Base-by-base conservation (phyloP, 1,140 invertebrate genomes). In the Neodiprion lecontei region DNA sequence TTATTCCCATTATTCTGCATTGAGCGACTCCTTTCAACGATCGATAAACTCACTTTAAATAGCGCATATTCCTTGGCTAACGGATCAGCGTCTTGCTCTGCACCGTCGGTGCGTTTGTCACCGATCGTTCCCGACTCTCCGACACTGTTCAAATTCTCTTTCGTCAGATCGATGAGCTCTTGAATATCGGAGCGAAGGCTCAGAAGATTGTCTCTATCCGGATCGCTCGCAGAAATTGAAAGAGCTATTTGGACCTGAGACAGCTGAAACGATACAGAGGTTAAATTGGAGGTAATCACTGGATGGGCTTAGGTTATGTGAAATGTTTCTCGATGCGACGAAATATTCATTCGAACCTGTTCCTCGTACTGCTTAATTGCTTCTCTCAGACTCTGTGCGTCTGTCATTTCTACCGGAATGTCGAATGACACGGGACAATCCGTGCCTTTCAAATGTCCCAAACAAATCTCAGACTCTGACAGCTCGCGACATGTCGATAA, bases 41-140 rank as follows among this genome's bases (percentile, higher is more conserved):
- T 77, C 75, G 87, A 79, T 48, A 81, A 72, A 49, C 69, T 78
- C 87, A 92, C 92, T 89, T 93, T 92, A 82, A 95, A 94, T 67
- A 93, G 85, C 49, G 91, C 90, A 89, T 94, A 92, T 88, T 95
- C 93, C 79, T 91, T 90, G 76, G 91, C 92, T 72, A 93, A 83
- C 70, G 80, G 75, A 81, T 89, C 80, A 3, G 28, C 28, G 48
- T 85, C 82, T 21, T 82, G 72, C 9, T 80, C 72, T 40, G 81
- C 53, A 40, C 79, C 71, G 67, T 28, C 53, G 66, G 48, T 47
- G 69, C 76, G 78, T 75, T 65, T 77, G 67, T 76, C 49, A 47
- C 76, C 77, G 17, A 70, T 73, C 1, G 23, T 72, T 75, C 72
- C 50, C 61, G 70, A 75, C 14, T 77, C 65, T 78, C 75, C 61